Evolutionary conservation across 2,797 vertebrate genomes (phyloP), one percentile per base, ranked within the genome.

Genomic region (Anguilla marmorata): DNA sequence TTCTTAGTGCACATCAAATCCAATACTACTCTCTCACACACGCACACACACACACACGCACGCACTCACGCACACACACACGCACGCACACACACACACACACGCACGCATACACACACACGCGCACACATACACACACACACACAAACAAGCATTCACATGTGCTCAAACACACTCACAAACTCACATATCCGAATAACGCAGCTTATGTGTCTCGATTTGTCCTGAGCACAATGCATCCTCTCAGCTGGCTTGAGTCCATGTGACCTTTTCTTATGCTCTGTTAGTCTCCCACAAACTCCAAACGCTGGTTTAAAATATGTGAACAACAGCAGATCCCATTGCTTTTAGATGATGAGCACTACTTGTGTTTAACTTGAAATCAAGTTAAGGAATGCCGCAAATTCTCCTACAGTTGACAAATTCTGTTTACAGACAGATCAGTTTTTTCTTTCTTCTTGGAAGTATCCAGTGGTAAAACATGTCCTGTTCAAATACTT

Each of bases 401-500:
- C 37, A 82, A 50, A 21, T 12, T 50, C 21, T 21, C 19, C 79
- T 82, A 1, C 4, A 50, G 79, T 7, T n/a, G 19, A 24, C 41
- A 48, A n/a, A 48, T 5, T 79, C 21, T 45, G 79, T 82, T 82
- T 48, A 21, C 76, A 80, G 37, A 48, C 37, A 80, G 19, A 45
- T 45, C 37, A 12, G 3, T 37, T 76, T 48, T 80, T 80, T 6
- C 19, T 45, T 82, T 8, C 8, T 48, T 0, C 24, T 76, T 76
- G 30, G 72, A 48, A 24, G 41, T 82, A 50, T 82, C 79, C 5
- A 50, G 21, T 48, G 79, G 14, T 48, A 48, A 50, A 50, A 82
- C 79, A 82, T 82, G 79, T 16, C 79, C 24, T 7, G n/a, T 82
- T 82, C 21, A 50, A 48, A 82, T 82, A 82, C 79, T 48, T 50